Base-by-base conservation (phyloP, 2,888 invertebrate species). In the Erebia epiphron region DNA sequence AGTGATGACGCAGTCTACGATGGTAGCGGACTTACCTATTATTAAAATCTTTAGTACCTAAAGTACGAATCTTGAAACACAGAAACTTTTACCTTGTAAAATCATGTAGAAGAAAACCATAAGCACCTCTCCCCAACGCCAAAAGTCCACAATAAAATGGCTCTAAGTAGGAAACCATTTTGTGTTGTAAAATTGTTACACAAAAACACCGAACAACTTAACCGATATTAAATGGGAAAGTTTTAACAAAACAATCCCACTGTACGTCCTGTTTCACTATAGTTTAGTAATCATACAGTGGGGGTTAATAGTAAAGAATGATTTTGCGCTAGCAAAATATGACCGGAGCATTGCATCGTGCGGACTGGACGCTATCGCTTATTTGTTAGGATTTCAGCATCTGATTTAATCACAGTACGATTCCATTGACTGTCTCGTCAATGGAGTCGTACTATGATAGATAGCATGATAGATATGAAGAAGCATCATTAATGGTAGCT, bases 161-260 rank as follows among this genome's bases (percentile, higher is more conserved):
- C 35, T 50, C 35, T 61, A 50, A 60, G n/a, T 60, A 26, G 14
- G 50, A 67, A 61, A 14, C 52, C 43, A 21, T 60, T 67, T 60
- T 60, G 18, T 50, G 54, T 35, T 50, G n/a, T 60, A 26, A 50
- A 67, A 61, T 52, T 52, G 26, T 66, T 56, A 56, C 54, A 46
- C 46, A 21, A 66, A 66, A 66, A 57, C 56, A 57, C 43, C 56
- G 50, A 21, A 50, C 18, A 60, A 50, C 26, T 67, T 58, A 67
- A 60, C 46, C 69, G 69, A 69, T 60, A 69, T 60, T 60, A 64
- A 58, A 73, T 61, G 41, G 18, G 43, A 66, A 73, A 73, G 62
- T 73, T 60, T 43, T 9, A 70, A 73, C 73, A 67, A 70, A 68
- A 73, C 69, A 69, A 71, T 67, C 66, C 67, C 56, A 54, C 56